Conservation (phyloP, 2,888 invertebrate species). For the Epiblema foenella region DNA sequence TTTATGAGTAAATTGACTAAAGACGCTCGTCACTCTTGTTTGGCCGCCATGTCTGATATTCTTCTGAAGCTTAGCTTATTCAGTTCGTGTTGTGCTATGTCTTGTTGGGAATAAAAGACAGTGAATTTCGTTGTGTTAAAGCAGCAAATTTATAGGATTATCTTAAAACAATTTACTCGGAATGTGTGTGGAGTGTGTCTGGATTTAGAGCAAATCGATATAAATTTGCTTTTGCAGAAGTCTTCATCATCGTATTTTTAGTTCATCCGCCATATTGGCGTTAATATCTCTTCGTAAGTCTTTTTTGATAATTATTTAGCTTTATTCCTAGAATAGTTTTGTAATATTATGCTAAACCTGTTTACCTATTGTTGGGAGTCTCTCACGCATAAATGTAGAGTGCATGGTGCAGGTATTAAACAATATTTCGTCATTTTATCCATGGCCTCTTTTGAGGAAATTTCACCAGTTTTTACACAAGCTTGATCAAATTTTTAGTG, state of each 20-base stretch:
- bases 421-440: constrained; percentile 67
- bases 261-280: constrained; percentile 89
- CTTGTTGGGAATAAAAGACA: constrained; percentile 77
- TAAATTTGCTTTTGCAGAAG: constrained; percentile 75
- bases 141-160: constrained; percentile 70
- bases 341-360: constrained; percentile 71
- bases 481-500: constrained; percentile 44
- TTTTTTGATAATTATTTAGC: constrained; percentile 79
- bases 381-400: constrained; percentile 66
- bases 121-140: constrained; percentile 72
- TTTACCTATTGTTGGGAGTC: constrained; percentile 81
- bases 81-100: constrained; percentile 84
- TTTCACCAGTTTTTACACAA: constrained; percentile 66
- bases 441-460: constrained; percentile 76
- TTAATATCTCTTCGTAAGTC: constrained; percentile 85
- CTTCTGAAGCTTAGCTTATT: constrained; percentile 77
- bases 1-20: constrained; percentile 66
- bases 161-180: constrained; percentile 70
- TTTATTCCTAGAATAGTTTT: constrained; percentile 69
- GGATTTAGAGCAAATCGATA: constrained; percentile 73
- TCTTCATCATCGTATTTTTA: constrained; percentile 84
- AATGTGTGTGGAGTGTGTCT: constrained; percentile 75
- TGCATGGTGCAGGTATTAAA: constrained; percentile 68
- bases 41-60: constrained; percentile 79
- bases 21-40: constrained; percentile 79